Evolutionary conservation across 53 echinoderm and acorn worm species (phyloP), one percentile per base, ranked within the genome.

Genomic region (Mesocentrotus franciscanus): DNA sequence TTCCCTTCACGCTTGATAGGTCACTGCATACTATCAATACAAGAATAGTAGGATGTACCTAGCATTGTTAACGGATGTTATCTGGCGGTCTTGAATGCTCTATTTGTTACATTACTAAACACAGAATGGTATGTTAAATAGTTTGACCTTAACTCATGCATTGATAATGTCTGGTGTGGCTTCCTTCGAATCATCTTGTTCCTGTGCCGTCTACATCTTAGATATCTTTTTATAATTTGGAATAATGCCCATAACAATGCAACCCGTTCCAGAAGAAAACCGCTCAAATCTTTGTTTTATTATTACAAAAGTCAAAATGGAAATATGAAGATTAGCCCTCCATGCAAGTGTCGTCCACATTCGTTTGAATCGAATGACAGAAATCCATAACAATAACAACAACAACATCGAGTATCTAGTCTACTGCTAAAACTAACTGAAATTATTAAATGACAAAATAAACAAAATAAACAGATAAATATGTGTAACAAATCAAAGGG

Each of bases 91-190:
- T 81, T 81, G 81, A 81, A 81, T 81, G 81, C 42, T 81, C 36
- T 39, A 81, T 17, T 42, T 81, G 81, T 0, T 42, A 39, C 42
- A 81, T 81, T 42, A 18, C 32, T n/a, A 35, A 81, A 81, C 81
- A 81, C 17, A 39, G 81, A 58, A 87, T 26, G n/a, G 87, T 87
- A 58, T 58, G 87, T 57, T 10, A 87, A 87, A 87, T 29, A 57
- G 87, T 87, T 59, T 87, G 58, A 87, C 87, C 87, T 87, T 87
- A 87, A 58, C 87, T 59, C 58, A 11, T n/a, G 29, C 5, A 81
- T 42, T 36, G 81, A 15, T 81, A 36, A 39, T 18, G 81, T 81
- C 81, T 81, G 81, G 36, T 42, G 4, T 42, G 36, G 36, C 81
- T 81, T 81, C 81, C 81, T 18, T 81, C 17, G 8, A 36, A 81